Percentiles rank a stretch among this genome's conserved stretches.
Evolutionary conservation across 2,113 vertebrate genomes (phyloP).

Genomic region (Elachura formosa): DNA sequence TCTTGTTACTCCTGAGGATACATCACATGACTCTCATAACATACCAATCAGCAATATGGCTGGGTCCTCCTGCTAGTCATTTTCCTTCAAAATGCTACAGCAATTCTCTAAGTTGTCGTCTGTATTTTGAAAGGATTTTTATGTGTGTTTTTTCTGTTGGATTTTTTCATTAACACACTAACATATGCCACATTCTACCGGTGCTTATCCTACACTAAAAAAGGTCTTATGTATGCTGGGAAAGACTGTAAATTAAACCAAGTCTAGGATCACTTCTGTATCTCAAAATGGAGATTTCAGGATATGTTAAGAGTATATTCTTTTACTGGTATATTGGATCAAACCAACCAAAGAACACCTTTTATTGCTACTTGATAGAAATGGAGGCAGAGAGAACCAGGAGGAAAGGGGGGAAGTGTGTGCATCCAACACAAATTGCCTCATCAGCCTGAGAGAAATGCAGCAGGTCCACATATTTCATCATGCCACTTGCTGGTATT

Average conservation of each 20-base stretch:
- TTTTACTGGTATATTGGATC: not conserved
- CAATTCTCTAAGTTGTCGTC: not conserved
- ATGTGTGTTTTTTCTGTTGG: not conserved
- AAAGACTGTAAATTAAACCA: not conserved
- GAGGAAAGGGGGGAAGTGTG: rapidly evolving
- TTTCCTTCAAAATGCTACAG: rapidly evolving
- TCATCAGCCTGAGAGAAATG: not conserved
- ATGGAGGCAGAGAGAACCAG: not conserved
- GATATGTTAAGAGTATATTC: not conserved
- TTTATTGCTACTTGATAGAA: not conserved
- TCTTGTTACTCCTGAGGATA: not conserved
- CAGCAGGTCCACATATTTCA: not conserved
- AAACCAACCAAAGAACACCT: not conserved
- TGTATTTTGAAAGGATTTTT: not conserved
- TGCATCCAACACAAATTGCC: not conserved
- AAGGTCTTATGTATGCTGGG: not conserved
- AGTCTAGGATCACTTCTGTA: not conserved
- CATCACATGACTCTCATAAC: not conserved
- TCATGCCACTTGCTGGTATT: not conserved
- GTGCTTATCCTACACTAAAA: not conserved
- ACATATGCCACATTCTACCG: not conserved
- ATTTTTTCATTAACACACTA: not conserved
- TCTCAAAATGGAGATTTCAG: not conserved
- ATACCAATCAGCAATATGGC: rapidly evolving
- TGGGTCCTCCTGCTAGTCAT: not conserved